phyloP scores from a whole-genome alignment of 2,888 invertebrate species.

The Diplazon laetatorius region DNA sequence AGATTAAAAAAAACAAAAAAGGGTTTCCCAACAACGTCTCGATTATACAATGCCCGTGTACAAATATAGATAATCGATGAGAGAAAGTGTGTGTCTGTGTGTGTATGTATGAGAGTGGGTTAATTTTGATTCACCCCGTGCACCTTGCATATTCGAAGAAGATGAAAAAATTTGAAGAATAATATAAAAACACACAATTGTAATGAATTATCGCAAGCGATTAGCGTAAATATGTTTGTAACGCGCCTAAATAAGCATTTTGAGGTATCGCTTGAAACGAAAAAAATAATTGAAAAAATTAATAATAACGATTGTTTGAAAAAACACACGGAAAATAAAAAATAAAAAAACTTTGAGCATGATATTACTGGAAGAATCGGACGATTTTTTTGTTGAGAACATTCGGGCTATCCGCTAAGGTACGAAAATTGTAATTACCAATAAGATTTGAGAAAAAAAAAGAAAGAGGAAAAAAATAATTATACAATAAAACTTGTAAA shows the following conservation, averaged over 20 bases:
- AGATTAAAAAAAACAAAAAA: constrained; percentile 2
- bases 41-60: constrained; percentile 13
- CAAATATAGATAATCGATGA: neutral
- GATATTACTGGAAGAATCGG: neutral
- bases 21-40: neutral
- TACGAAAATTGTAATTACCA: constrained; percentile 15
- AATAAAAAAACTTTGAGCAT: neutral
- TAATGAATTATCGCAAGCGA: neutral
- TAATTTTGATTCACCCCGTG: constrained; percentile 1
- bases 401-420: too few relatives aligned
- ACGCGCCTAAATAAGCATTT: neutral
- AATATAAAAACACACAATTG: neutral
- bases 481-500: constrained; percentile 23
- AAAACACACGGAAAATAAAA: constrained; percentile 10
- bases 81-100: neutral
- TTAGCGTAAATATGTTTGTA: too few relatives aligned
- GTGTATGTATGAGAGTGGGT: constrained; percentile 4
- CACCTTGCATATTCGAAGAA: constrained; percentile 12
- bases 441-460: neutral
- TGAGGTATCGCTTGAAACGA: neutral
- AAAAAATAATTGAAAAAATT: neutral
- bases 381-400: too few relatives aligned
- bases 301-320: too few relatives aligned
- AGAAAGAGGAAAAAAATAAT: too few relatives aligned
- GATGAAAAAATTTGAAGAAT: neutral